Conservation (phyloP, 2,797 vertebrate genomes). For the Holocentrus rufus region DNA sequence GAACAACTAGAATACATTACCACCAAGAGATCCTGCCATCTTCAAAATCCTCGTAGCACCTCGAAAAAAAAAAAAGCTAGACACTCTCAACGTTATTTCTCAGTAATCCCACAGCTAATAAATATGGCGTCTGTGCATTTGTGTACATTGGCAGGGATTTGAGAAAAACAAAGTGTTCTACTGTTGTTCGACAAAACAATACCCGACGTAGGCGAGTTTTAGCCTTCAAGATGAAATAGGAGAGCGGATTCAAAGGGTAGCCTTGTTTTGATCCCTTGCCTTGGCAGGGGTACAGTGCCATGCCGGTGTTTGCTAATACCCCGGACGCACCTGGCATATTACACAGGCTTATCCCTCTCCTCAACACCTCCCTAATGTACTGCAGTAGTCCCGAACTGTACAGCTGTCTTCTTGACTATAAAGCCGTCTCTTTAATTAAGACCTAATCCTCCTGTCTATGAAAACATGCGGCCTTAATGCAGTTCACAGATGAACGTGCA, state of each 20-base stretch:
- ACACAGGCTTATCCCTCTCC: constrained; percentile 72
- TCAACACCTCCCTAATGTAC: constrained; percentile 72
- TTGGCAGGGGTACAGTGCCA: constrained; percentile 65
- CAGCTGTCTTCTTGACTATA: constrained; percentile 48
- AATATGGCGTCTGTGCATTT: neutral
- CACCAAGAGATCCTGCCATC: neutral
- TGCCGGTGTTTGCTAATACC: constrained; percentile 71
- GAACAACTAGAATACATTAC: neutral
- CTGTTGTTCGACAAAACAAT: constrained; percentile 26
- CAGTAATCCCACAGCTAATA: neutral
- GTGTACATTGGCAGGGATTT: neutral
- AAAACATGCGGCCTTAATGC: constrained; percentile 52
- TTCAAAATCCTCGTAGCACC: neutral
- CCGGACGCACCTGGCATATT: constrained; percentile 74
- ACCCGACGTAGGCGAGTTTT: constrained; percentile 27
- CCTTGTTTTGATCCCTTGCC: constrained; percentile 62
- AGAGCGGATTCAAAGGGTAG: constrained; percentile 38
- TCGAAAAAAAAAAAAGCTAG: no score
- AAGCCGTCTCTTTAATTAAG: constrained; percentile 65
- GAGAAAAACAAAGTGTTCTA: constrained; percentile 20
- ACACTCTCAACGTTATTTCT: neutral
- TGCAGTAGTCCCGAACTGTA: constrained; percentile 39
- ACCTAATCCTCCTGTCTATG: constrained; percentile 71
- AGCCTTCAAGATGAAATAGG: constrained; percentile 56
- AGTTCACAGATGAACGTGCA: constrained; percentile 52